Conservation (phyloP, 2,888 invertebrate species). For the Flexamia atlantica region DNA sequence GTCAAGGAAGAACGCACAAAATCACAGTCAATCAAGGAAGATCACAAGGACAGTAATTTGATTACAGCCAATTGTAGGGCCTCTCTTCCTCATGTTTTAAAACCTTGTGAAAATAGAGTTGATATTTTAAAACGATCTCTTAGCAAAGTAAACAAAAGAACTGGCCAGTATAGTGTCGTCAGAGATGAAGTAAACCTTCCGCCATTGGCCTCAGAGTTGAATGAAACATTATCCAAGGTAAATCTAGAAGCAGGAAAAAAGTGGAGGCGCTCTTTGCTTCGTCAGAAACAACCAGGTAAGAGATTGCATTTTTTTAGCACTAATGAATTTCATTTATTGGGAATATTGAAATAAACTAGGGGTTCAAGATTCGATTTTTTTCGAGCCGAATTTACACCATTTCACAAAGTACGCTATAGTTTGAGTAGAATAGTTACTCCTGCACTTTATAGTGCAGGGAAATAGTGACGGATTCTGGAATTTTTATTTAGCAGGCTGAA, state of each 20-base stretch:
- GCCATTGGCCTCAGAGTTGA: neutral
- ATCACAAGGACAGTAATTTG: neutral
- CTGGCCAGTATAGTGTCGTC: neutral
- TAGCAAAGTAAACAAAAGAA: neutral
- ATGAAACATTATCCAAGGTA: neutral
- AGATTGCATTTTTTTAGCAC: neutral
- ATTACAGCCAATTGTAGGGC: neutral
- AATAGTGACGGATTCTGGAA: too few species aligned
- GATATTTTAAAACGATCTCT: neutral
- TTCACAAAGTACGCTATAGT: too few species aligned
- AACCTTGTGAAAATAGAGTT: neutral
- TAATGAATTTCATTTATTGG: too few species aligned
- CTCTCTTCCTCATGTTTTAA: neutral
- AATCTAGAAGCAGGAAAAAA: conserved; percentile 9
- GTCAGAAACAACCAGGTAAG: conserved; percentile 12
- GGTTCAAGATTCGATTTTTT: too few species aligned
- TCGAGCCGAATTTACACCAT: too few species aligned
- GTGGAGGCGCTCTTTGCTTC: neutral
- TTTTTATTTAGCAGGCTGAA: too few species aligned
- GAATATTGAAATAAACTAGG: too few species aligned
- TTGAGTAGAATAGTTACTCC: too few species aligned
- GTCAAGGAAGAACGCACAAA: too few species aligned
- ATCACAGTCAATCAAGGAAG: neutral
- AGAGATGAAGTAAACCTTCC: neutral
- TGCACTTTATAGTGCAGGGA: too few species aligned